A percentile compares a stretch with the other conserved stretches of the same genome.
Conservation (phyloP, 2,888 invertebrate species). For the Auanema sp. region DNA sequence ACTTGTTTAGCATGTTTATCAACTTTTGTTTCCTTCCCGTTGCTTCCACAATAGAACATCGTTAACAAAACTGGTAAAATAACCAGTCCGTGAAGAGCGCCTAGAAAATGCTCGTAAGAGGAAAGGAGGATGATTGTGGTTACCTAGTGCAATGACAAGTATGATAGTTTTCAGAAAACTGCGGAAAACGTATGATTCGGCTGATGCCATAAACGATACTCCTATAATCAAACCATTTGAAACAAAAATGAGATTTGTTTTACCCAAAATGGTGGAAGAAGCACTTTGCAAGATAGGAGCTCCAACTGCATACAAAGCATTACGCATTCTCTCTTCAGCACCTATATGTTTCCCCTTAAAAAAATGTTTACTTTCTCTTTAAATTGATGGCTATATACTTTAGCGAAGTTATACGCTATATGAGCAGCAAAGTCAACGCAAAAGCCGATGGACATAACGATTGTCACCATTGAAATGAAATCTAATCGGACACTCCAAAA, state of each 20-base stretch:
- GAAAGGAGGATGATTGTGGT: background rate
- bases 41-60: slow-evolving; percentile 47
- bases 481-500: slow-evolving; percentile 85
- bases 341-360: slow-evolving; percentile 45
- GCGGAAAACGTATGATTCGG: slow-evolving; percentile 77
- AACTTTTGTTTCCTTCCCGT: slow-evolving; percentile 3
- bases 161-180: slow-evolving; percentile 78
- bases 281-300: slow-evolving; percentile 89
- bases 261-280: slow-evolving; percentile 82
- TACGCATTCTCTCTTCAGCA: slow-evolving; percentile 76
- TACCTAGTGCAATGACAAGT: slow-evolving; percentile 83
- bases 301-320: slow-evolving; percentile 84
- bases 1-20: slow-evolving; percentile 21
- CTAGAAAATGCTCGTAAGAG: slow-evolving; percentile 5
- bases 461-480: slow-evolving; percentile 87
- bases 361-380: slow-evolving; percentile 2
- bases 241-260: background rate
- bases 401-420: slow-evolving; percentile 76
- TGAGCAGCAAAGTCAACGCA: slow-evolving; percentile 94
- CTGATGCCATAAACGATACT: slow-evolving; percentile 81
- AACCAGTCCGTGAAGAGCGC: slow-evolving; percentile 88
- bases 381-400: slow-evolving; percentile 27
- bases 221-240: slow-evolving; percentile 64
- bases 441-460: slow-evolving; percentile 93
- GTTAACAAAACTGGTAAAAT: slow-evolving; percentile 75